Percentiles rank a stretch among this genome's conserved stretches.
These are phyloP conservation scores for Nowickia ferox DNA, from an alignment of 2,888 invertebrate species.

Conservation along the genomic window DNA sequence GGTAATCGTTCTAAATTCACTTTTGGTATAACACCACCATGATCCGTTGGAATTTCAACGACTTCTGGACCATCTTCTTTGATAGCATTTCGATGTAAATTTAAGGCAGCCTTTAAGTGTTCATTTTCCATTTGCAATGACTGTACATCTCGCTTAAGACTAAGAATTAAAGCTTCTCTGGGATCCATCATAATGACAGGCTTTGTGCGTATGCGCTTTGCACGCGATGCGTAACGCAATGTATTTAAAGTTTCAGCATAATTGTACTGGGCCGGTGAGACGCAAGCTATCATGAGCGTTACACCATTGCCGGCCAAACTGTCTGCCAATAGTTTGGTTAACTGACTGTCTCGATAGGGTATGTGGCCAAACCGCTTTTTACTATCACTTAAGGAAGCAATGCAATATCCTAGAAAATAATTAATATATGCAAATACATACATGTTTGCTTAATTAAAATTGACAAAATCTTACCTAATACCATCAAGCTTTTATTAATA, in stretches of 20 bases:
- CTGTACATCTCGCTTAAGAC: constrained; percentile 93
- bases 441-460: background rate
- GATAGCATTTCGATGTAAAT: constrained; percentile 86
- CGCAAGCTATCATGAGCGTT: constrained; percentile 97
- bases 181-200: constrained; percentile 98
- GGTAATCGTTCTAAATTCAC: constrained; percentile 89
- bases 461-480: constrained; percentile 87
- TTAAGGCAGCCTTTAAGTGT: constrained; percentile 90
- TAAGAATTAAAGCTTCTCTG: constrained; percentile 94
- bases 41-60: constrained; percentile 64
- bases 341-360: constrained; percentile 96
- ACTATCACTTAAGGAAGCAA: constrained; percentile 93
- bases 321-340: constrained; percentile 96
- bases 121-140: constrained; percentile 94
- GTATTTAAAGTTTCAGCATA: constrained; percentile 95
- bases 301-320: constrained; percentile 97
- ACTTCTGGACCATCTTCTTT: constrained; percentile 67
- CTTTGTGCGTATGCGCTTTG: constrained; percentile 95
- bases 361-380: constrained; percentile 93
- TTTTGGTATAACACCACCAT: constrained; percentile 83
- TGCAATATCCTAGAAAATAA: constrained; percentile 91
- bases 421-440: background rate
- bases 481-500: constrained; percentile 97
- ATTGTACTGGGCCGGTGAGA: constrained; percentile 94
- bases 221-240: constrained; percentile 94